Base-by-base conservation (phyloP, 2,888 invertebrate genomes). In the Diabrotica balteata region DNA sequence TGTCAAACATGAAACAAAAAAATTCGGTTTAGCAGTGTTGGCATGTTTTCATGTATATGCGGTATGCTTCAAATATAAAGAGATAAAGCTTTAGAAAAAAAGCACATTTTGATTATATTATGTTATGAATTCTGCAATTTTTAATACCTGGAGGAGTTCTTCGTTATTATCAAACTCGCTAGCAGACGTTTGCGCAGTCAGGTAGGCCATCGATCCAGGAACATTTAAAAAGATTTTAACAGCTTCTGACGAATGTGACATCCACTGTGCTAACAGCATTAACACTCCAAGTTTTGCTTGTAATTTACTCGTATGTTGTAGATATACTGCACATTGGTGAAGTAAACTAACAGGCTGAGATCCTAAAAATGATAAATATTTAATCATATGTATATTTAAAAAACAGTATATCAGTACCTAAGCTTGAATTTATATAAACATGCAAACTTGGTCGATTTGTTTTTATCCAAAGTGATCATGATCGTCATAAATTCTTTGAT, bases 131-230 rank as follows among this genome's bases (percentile, higher is more conserved):
- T n/a, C n/a, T n/a, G n/a, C n/a, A n/a, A n/a, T n/a, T n/a, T n/a
- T n/a, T n/a, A n/a, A n/a, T 59, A 72, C 77, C 73, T 77, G 77
- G 50, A 97, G 88, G 42, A 98, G 86, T 79, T 90, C 91, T 81
- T 97, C 98, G 80, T 93, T 92, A 81, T 93, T 92, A 81, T 98
- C 98, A 69, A 94, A 94, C 76, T 97, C 97, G 77, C 90, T 91
- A 67, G 93, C 90, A 74, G 90, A 90, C 2, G 91, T 88, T 86
- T 94, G 91, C 44, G 93, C 91, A 4, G 93, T 94, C 61, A 96
- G 86, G 86, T 92, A 96, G 46, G 95, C 92, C 79, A 96, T 91
- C 42, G 93, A 94, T 32, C 80, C 80, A 3, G 80, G 78, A 61
- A 91, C 91, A 51, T 86, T 87, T 22, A 98, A 88, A 80, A 98